Percentiles rank a stretch among this genome's conserved stretches.
Conservation (phyloP, 2,797 vertebrate species). For the Pristis pectinata region DNA sequence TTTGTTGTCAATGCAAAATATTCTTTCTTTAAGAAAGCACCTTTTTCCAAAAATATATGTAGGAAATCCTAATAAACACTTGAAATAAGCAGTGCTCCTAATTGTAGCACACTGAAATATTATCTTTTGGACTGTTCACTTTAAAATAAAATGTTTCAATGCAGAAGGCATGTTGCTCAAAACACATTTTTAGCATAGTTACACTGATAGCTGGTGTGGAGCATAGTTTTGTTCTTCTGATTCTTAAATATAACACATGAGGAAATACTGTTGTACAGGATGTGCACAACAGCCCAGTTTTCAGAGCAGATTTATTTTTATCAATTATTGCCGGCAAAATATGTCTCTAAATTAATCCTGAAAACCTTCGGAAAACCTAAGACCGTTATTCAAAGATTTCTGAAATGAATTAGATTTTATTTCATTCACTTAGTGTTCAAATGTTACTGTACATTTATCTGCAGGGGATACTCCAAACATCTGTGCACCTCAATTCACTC, state of each 20-base stretch:
- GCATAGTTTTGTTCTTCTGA: neutral
- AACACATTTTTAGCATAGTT: constrained; percentile 14
- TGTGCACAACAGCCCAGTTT: neutral
- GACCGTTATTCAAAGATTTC: neutral
- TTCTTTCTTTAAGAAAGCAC: neutral
- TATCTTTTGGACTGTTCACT: constrained; percentile 17
- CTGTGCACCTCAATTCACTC: neutral
- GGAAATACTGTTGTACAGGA: neutral
- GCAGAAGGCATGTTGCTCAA: constrained; percentile 18
- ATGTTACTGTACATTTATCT: neutral
- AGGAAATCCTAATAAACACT: constrained; percentile 23
- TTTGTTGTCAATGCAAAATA: constrained; percentile 14
- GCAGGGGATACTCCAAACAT: neutral
- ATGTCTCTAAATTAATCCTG: neutral
- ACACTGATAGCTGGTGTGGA: constrained; percentile 9
- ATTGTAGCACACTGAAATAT: neutral
- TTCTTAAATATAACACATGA: constrained; percentile 6
- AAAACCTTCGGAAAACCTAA: neutral
- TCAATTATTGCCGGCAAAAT: neutral
- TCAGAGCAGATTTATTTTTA: neutral
- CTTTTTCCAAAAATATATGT: constrained; percentile 22
- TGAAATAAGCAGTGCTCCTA: neutral
- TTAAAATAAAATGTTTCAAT: constrained; percentile 31
- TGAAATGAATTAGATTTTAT: neutral
- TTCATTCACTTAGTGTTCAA: neutral